Evolutionary conservation across 2,797 vertebrate species (phyloP), one percentile per base, ranked within the genome.

Genomic region (Lateolabrax maculatus): DNA sequence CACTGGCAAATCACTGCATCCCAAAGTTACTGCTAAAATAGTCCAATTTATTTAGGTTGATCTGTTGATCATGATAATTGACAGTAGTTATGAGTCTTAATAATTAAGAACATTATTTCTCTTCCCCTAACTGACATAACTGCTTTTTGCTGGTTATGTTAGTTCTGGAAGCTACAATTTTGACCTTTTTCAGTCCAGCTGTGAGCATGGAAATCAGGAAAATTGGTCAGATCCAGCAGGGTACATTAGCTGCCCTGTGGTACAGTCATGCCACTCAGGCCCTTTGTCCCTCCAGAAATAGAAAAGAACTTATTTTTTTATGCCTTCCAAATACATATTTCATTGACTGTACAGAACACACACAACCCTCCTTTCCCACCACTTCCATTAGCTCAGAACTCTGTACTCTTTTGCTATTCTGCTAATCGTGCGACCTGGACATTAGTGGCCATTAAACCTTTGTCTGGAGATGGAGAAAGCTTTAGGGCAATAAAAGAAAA

Each of bases 361-460:
- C 75, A 79, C 43, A 23, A 0, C 9, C 44, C 1, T 41, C 16
- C 9, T 61, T 46, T 65, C 5, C 43, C 29, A 23, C 52, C 25
- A 46, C 52, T 39, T 73, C 62, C 43, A 68, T 80, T 71, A 74
- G 70, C 66, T 69, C 71, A 13, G 55, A 61, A 46, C 76, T 67
- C 58, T 53, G 49, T 25, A 23, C 73, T 64, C 56, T 69, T 79
- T 70, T 25, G 44, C 74, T 48, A 7, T 72, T 72, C 58, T 58
- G 44, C 63, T 89, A 78, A 83, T 87, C 84, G 75, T 4, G 19
- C 25, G 3, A 52, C 44, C 25, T 1, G 16, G 60, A 76, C 73
- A 75, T 90, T 80, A 86, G 69, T 18, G 13, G 55, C 80, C 84
- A 77, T 84, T 89, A 88, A 79, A 70, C 75, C 69, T 74, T 66